These are phyloP conservation scores for Xanthostigma xanthostigma DNA, from an alignment of 2,888 invertebrate genomes.

Conservation along the genomic window DNA sequence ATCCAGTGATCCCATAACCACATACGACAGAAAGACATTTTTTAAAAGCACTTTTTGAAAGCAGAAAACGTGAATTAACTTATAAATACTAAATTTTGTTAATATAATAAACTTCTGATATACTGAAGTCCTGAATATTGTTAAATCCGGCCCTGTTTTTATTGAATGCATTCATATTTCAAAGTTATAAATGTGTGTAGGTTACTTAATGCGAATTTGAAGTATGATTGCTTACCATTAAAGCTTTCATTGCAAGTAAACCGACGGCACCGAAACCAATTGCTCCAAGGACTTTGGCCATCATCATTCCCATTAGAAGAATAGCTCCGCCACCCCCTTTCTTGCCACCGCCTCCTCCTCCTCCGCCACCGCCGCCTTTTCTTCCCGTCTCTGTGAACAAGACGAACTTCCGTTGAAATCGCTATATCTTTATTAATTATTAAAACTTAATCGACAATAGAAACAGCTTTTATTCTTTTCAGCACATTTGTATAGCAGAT, in stretches of 20 bases:
- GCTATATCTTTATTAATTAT: neutral
- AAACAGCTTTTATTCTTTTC: no score
- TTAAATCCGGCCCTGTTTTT: no score
- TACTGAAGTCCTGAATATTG: no score
- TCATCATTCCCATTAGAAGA: constrained; percentile 50
- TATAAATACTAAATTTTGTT: no score
- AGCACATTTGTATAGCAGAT: no score
- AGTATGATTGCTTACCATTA: constrained; percentile 21
- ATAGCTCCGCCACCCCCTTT: constrained; percentile 39
- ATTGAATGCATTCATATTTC: no score
- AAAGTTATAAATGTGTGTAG: neutral
- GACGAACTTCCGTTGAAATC: neutral
- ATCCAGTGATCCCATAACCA: no score
- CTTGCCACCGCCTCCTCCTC: constrained; percentile 26
- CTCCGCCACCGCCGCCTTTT: constrained; percentile 38
- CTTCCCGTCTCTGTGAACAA: constrained; percentile 38
- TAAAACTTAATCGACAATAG: no score
- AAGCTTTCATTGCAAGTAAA: constrained; percentile 56
- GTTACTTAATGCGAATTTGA: constrained; percentile 1
- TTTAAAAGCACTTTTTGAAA: no score
- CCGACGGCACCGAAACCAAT: constrained; percentile 61
- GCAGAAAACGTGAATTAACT: no score
- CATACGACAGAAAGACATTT: no score
- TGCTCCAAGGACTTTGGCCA: constrained; percentile 62
- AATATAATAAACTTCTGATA: no score